Evolutionary conservation across 2,888 invertebrate species (phyloP), one percentile per base, ranked within the genome.

Genomic region (Caenorhabditis becei): DNA sequence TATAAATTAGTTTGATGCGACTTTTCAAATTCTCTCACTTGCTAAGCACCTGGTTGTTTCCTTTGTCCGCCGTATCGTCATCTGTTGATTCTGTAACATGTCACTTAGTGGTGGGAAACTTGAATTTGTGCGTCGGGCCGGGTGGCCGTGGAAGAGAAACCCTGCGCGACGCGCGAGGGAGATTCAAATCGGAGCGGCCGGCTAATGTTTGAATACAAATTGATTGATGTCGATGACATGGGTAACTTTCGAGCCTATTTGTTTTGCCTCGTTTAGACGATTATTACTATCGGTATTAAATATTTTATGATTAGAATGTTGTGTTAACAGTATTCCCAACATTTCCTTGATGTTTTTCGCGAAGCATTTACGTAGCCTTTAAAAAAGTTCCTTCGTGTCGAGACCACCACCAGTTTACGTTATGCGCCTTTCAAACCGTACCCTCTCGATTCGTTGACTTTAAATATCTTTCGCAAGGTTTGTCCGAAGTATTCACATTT

Each of bases 91-190:
- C 3, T 16, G 14, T 14, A 2, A 47, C 7, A 47, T 47, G 47
- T 47, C 18, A 47, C 3, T n/a, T 14, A 14, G 7, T 14, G 47
- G 47, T 47, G 47, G 47, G 47, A 56, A 49, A 56, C 61, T 47
- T 32, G 63, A 74, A 41, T 20, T 24, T 32, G 71, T 37, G 24
- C 37, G 16, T 11, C 16, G 10, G 41, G 32, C 49, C 26, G 5
- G n/a, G 41, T 41, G 75, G 75, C 75, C 75, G 66, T 35, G 75
- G 66, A n/a, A 54, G 37, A 75, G 65, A 23, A 59, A 58, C 23
- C 2, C 2, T 14, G 14, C 41, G 56, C 14, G 56, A 20, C 53
- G 32, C 59, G 65, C 53, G 66, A 75, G 66, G 32, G 54, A 75
- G 24, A 74, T 74, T 74, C 51, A 51, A 74, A 74, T 58, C n/a